These are phyloP conservation scores for Mormyrus iriodes DNA, from an alignment of 2,113 vertebrate genomes.

Conservation along the genomic window DNA sequence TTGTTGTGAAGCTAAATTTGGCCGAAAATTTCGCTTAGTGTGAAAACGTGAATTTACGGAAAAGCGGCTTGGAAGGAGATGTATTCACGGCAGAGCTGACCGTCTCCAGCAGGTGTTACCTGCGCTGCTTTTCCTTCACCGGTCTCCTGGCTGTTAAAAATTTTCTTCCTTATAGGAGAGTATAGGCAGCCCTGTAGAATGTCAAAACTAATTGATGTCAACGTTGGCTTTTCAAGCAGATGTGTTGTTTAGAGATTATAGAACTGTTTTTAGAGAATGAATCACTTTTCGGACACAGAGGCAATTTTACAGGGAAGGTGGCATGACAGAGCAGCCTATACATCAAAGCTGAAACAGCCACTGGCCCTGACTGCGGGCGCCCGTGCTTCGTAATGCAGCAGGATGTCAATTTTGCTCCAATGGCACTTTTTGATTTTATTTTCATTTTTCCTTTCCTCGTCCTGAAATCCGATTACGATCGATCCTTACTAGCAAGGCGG, in stretches of 20 bases:
- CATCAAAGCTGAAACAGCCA: constrained; percentile 58
- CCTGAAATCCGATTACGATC: constrained; percentile 67
- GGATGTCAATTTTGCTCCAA: constrained; percentile 67
- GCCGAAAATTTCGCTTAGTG: background rate
- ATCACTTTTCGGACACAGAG: constrained; percentile 57
- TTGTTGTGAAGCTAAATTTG: background rate
- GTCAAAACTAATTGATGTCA: background rate
- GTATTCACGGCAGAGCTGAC: background rate
- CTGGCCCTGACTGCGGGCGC: constrained; percentile 59
- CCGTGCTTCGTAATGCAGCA: constrained; percentile 55
- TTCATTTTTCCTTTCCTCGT: constrained; percentile 60
- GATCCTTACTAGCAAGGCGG: constrained; percentile 54
- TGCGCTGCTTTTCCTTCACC: background rate
- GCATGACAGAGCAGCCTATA: constrained; percentile 54
- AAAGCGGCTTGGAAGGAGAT: background rate
- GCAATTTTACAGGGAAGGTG: constrained; percentile 55
- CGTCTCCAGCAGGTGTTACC: background rate
- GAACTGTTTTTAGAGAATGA: background rate
- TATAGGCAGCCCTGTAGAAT: background rate
- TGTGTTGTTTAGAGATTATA: background rate
- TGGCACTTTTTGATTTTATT: constrained; percentile 71
- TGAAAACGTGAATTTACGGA: background rate
- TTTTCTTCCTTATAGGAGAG: background rate
- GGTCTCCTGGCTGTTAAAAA: background rate
- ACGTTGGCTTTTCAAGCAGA: background rate